Conservation (phyloP, 2,797 vertebrate species). For the Capromys pilorides region DNA sequence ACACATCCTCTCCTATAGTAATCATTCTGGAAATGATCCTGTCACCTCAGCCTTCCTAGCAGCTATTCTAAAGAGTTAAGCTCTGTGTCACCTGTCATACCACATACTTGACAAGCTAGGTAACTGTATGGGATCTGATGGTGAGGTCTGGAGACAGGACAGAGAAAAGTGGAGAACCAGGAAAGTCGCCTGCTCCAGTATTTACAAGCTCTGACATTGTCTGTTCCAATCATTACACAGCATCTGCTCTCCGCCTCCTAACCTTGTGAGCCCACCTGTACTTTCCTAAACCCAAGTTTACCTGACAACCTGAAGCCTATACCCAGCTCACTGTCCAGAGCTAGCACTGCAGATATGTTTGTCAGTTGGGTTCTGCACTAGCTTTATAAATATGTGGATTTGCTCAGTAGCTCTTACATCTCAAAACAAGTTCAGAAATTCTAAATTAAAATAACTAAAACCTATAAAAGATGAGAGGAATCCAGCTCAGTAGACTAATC, state of each 20-base stretch:
- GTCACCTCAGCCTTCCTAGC: background rate
- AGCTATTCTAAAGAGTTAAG: background rate
- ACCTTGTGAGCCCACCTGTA: background rate
- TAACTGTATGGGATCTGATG: background rate
- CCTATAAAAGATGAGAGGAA: background rate
- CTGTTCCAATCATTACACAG: background rate
- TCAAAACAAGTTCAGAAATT: constrained; percentile 24
- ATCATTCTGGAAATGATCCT: background rate
- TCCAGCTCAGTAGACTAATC: no score
- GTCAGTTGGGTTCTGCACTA: background rate
- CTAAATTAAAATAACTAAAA: constrained; percentile 10
- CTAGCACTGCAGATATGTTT: background rate
- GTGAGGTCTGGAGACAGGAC: background rate
- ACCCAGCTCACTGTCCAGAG: background rate
- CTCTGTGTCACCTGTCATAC: background rate
- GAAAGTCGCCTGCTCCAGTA: background rate
- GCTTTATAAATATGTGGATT: background rate
- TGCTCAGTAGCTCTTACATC: background rate
- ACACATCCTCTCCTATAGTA: background rate
- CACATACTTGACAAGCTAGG: background rate
- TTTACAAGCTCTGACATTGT: background rate
- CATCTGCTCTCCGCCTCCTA: background rate
- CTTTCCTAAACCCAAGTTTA: background rate
- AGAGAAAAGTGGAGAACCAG: background rate
- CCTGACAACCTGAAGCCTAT: background rate